Percentiles rank a stretch among this genome's conserved stretches.
phyloP scores from a whole-genome alignment of 2,797 vertebrate genomes.

The Hyperoplus immaculatus region DNA sequence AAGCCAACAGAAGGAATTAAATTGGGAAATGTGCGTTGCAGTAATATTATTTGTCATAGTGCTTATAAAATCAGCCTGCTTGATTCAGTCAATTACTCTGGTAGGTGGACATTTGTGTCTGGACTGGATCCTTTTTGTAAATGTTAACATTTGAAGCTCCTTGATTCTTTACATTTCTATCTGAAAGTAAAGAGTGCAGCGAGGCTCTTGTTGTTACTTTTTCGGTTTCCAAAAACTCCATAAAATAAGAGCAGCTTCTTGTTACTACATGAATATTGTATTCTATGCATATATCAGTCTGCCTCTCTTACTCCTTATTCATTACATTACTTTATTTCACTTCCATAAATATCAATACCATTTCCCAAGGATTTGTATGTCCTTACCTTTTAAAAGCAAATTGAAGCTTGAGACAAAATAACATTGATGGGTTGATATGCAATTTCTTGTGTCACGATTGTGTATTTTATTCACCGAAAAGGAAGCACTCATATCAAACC shows the following conservation, averaged over 20 bases:
- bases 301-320: conserved; percentile 2
- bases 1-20: background rate
- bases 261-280: conserved; percentile 51
- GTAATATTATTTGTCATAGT: background rate
- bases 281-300: conserved; percentile 5
- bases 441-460: too few species aligned
- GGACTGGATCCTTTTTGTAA: conserved; percentile 10
- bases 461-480: background rate
- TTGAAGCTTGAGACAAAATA: background rate
- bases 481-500: background rate
- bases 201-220: conserved; percentile 17
- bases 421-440: too few species aligned
- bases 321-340: background rate
- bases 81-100: background rate
- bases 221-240: conserved; percentile 37
- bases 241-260: conserved; percentile 39
- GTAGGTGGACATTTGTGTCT: background rate
- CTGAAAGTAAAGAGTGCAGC: conserved; percentile 10
- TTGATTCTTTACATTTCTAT: conserved; percentile 18
- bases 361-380: background rate
- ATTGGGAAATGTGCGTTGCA: background rate
- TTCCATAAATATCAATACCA: background rate
- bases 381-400: background rate
- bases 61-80: background rate
- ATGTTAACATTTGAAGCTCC: conserved; percentile 16